These are phyloP conservation scores for Diploscapter pachys DNA, from an alignment of 1,140 invertebrate genomes.

Conservation along the genomic window DNA sequence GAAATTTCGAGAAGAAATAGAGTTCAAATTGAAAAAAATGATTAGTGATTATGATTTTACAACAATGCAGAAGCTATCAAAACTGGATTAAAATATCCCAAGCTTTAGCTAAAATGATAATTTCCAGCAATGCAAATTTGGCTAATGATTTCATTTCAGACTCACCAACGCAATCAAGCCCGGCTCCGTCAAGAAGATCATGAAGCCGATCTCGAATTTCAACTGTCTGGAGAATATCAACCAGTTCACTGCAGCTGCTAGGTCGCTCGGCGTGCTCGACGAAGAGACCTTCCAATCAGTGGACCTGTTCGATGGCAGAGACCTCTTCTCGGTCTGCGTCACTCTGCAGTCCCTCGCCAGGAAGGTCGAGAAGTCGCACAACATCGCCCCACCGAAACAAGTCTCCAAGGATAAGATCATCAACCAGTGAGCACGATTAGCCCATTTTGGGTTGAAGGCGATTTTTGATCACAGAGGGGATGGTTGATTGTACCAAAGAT, in stretches of 20 bases:
- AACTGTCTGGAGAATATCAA: constrained; percentile 98
- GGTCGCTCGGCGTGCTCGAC: constrained; percentile 83
- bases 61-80: not conserved
- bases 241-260: constrained; percentile 78
- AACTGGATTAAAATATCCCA: constrained; percentile 6
- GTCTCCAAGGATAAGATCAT: constrained; percentile 40
- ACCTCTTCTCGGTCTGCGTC: constrained; percentile 87
- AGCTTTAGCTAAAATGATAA: not conserved
- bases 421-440: constrained; percentile 17
- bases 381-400: constrained; percentile 36
- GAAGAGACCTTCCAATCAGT: constrained; percentile 80
- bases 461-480: too few relatives aligned
- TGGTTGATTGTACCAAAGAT: too few relatives aligned
- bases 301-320: constrained; percentile 89
- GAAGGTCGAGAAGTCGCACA: constrained; percentile 34
- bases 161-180: constrained; percentile 61
- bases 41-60: not conserved
- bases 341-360: constrained; percentile 81
- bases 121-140: constrained; percentile 1
- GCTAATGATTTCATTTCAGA: constrained; percentile 37
- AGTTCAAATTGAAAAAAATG: constrained; percentile 9
- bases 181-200: constrained; percentile 79
- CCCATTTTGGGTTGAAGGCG: too few relatives aligned
- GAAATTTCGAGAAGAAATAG: not conserved
- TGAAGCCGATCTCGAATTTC: constrained; percentile 75